These are phyloP conservation scores for Megaceryle alcyon DNA, from an alignment of 2,797 vertebrate genomes.

Conservation along the genomic window DNA sequence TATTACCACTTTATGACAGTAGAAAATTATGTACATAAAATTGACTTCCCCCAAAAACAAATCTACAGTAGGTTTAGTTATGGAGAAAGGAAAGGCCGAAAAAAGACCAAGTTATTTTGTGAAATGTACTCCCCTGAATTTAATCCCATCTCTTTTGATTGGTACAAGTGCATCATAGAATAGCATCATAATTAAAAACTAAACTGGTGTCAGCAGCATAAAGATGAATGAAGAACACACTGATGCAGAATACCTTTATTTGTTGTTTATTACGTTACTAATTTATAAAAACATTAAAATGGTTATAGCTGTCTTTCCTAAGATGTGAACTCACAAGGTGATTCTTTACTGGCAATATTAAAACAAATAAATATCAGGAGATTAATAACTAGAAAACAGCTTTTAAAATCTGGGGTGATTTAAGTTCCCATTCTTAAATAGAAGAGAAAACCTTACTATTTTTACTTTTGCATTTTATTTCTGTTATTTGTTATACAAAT, in stretches of 20 bases:
- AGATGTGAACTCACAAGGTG: neutral
- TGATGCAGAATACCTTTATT: neutral
- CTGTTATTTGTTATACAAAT: slow-evolving; percentile 46
- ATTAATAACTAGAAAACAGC: slow-evolving; percentile 1
- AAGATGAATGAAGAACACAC: neutral
- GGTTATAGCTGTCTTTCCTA: neutral
- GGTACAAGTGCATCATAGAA: neutral
- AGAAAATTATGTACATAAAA: neutral
- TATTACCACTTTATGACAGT: neutral
- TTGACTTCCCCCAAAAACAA: neutral
- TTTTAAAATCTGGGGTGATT: slow-evolving; percentile 8
- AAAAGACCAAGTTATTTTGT: neutral
- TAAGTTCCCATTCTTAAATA: slow-evolving; percentile 1
- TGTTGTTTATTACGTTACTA: neutral
- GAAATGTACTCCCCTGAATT: neutral
- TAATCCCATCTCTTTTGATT: too few species aligned
- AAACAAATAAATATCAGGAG: neutral
- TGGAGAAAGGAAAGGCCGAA: neutral
- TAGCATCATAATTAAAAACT: neutral
- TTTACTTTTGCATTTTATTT: slow-evolving; percentile 41
- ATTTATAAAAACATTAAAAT: neutral
- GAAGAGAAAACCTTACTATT: neutral
- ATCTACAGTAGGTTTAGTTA: neutral
- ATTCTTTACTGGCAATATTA: neutral
- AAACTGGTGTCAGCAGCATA: neutral